Conservation (phyloP, 1,140 invertebrate species). For the Lysiphlebus fabarum region DNA sequence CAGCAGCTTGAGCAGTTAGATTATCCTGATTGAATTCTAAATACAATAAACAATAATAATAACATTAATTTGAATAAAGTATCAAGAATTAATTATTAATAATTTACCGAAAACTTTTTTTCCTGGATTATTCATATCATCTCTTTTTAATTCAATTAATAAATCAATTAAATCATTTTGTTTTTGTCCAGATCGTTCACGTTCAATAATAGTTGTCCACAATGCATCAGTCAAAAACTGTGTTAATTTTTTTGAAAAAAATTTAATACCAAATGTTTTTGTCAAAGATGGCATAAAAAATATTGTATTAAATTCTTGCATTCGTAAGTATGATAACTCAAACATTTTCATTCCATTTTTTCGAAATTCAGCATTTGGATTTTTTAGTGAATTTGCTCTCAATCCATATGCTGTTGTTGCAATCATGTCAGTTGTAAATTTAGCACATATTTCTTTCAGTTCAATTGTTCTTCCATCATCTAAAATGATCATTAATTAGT, state of each 20-base stretch:
- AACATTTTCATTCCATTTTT: slow-evolving; percentile 37
- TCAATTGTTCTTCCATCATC: slow-evolving; percentile 35
- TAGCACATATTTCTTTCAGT: slow-evolving; percentile 49
- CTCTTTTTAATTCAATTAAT: slow-evolving; percentile 55
- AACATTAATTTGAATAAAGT: neutral
- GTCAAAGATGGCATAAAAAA: slow-evolving; percentile 44
- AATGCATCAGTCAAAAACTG: slow-evolving; percentile 39
- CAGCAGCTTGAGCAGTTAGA: slow-evolving; percentile 36
- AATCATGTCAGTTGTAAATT: slow-evolving; percentile 63
- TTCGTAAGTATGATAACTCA: slow-evolving; percentile 27
- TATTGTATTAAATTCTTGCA: slow-evolving; percentile 37
- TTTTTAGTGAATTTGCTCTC: slow-evolving; percentile 55
- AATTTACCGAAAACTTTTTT: neutral
- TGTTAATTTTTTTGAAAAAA: slow-evolving; percentile 29
- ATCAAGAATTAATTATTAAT: too few species aligned
- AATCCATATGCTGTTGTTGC: slow-evolving; percentile 61
- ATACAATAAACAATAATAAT: neutral
- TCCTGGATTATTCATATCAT: slow-evolving; percentile 27
- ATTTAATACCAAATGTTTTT: slow-evolving; percentile 29
- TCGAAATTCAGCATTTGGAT: slow-evolving; percentile 48
- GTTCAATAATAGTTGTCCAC: slow-evolving; percentile 33
- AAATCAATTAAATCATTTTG: slow-evolving; percentile 60
- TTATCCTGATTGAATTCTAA: slow-evolving; percentile 32
- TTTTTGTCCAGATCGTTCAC: slow-evolving; percentile 37
- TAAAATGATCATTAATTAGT: slow-evolving; percentile 19